These are phyloP conservation scores for Bombylius major DNA, from an alignment of 2,888 invertebrate genomes.

Conservation along the genomic window DNA sequence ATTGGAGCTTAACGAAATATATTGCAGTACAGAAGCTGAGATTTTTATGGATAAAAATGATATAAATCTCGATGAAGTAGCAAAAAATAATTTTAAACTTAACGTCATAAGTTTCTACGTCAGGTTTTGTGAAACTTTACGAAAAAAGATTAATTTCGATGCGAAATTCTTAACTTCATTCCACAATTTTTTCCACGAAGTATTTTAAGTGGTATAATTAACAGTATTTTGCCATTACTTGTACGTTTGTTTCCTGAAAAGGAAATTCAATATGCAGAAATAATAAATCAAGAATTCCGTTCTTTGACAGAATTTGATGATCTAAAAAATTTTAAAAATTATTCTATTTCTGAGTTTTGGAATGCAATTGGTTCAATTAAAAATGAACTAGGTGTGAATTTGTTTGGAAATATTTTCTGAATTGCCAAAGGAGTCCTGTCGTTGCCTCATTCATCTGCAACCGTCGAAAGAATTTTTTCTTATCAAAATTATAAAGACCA, in stretches of 20 bases:
- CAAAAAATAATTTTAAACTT: no score
- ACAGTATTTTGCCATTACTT: no score
- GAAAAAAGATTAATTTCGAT: constrained; percentile 1
- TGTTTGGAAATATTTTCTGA: no score
- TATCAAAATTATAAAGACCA: no score
- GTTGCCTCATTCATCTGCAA: no score
- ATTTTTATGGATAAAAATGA: not conserved
- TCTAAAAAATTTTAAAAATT: not conserved
- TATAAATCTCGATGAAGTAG: no score
- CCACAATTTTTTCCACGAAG: constrained; percentile 1
- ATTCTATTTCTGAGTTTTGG: not conserved
- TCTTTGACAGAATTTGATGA: not conserved
- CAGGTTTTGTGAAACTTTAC: not conserved
- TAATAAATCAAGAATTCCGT: not conserved
- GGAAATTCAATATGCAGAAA: not conserved
- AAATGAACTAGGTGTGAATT: no score
- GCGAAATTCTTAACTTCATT: constrained; percentile 1
- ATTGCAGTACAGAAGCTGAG: not conserved
- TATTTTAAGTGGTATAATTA: no score
- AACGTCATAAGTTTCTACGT: not conserved
- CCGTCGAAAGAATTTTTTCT: no score
- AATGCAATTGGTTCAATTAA: no score
- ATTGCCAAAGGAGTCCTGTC: no score
- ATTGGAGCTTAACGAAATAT: not conserved
- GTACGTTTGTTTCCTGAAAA: not conserved